Evolutionary conservation across 2,113 vertebrate genomes (phyloP), one percentile per base, ranked within the genome.

Genomic region (Australoheros scitulus): DNA sequence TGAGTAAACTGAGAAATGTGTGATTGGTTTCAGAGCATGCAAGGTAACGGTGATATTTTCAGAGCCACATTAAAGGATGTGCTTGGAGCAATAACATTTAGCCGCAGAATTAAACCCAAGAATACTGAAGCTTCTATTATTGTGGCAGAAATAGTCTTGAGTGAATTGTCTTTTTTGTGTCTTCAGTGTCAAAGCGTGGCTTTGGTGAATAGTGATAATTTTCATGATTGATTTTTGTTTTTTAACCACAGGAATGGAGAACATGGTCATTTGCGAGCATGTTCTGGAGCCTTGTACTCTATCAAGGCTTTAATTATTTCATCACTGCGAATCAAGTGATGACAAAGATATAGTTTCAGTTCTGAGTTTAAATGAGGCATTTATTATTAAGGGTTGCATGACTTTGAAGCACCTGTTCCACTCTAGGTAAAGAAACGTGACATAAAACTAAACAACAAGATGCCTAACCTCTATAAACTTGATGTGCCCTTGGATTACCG

Each of bases 191-290:
- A 29, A 26, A 36, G 50, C 70, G 4, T 50, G 64, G 56, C 76
- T 32, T 65, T 24, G 52, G 59, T 22, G 41, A 79, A 76, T 68
- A 17, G 24, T 87, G 52, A 50, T 61, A 41, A 81, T 83, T 79
- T 82, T 56, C 41, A 79, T 61, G 56, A 92, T 81, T 52, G 76
- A 93, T 85, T 84, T 83, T 70, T 84, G 55, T 59, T 83, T 90
- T 91, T 78, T 76, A 82, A 2, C 68, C 60, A 36, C 57, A 68
- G 61, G 77, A 65, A 60, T 70, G 63, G 41, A 3, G 80, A 50
- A 76, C 74, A 68, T 7, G 76, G 65, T 90, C 83, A 84, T 89
- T 76, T 84, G 61, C 8, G 22, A 75, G 77, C 65, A 74, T 80
- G 50, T 82, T 52, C 2, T n/a, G 24, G n/a, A 3, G 3, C 80